A percentile compares a stretch with the other conserved stretches of the same genome.
Evolutionary conservation across 2,113 vertebrate species (phyloP).

Genomic region (Ranitomeya imitator): DNA sequence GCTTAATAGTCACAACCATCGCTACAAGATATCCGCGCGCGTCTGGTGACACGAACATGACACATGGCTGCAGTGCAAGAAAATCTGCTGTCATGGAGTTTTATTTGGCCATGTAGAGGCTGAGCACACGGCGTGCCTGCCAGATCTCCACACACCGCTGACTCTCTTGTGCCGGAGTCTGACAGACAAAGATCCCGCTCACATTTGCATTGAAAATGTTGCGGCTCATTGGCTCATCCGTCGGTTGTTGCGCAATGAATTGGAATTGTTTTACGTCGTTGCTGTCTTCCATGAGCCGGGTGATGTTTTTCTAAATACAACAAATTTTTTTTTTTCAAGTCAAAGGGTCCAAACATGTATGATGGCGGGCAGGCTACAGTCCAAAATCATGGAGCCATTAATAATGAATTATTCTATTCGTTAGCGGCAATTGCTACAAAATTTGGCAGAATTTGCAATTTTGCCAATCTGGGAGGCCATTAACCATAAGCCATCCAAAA

Average conservation of each 20-base stretch:
- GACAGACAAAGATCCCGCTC: conserved; percentile 3
- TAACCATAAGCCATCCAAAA: no score
- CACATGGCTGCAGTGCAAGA: neutral
- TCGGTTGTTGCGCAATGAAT: conserved; percentile 18
- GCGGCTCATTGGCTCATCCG: conserved; percentile 2
- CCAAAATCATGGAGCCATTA: no score
- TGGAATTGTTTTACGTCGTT: neutral
- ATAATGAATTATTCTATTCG: no score
- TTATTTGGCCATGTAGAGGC: conserved; percentile 12
- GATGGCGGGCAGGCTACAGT: no score
- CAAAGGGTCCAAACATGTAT: no score
- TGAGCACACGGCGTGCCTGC: neutral
- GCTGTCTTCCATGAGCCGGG: neutral
- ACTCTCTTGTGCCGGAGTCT: conserved; percentile 4
- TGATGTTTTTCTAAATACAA: no score
- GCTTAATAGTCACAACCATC: neutral
- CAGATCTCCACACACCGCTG: conserved; percentile 10
- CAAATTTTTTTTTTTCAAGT: no score
- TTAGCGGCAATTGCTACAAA: no score
- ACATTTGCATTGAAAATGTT: conserved; percentile 15
- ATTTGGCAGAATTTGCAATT: no score
- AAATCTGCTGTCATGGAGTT: neutral
- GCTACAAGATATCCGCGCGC: neutral
- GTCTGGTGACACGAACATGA: conserved; percentile 5
- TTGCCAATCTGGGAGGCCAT: no score